Conservation (phyloP, 2,797 vertebrate species). For the Xenops minutus region DNA sequence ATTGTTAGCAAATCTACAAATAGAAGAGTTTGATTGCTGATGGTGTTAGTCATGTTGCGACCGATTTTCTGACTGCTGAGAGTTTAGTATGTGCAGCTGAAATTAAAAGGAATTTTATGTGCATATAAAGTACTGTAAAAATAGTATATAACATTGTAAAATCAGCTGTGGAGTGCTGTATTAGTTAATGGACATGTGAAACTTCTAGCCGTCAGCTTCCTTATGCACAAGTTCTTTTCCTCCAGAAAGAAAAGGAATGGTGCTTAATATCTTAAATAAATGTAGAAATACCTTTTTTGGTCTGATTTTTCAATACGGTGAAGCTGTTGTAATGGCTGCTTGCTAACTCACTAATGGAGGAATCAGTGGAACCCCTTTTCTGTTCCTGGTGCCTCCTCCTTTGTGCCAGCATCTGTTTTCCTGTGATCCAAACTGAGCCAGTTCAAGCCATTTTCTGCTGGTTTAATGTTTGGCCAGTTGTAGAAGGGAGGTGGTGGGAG, state of each 20-base stretch:
- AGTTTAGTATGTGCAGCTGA: conserved; percentile 47
- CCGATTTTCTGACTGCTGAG: conserved; percentile 23
- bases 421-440: not conserved
- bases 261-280: conserved; percentile 63
- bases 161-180: conserved; percentile 56
- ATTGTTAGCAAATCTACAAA: conserved; percentile 25
- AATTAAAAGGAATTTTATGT: conserved; percentile 46
- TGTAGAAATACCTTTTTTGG: conserved; percentile 45
- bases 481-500: not conserved
- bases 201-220: conserved; percentile 47
- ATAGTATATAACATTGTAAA: conserved; percentile 54
- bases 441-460: not conserved
- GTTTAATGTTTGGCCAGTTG: not conserved
- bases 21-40: conserved; percentile 39
- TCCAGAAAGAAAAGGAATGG: conserved; percentile 57
- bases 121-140: conserved; percentile 63
- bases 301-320: conserved; percentile 36
- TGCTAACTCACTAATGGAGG: not conserved
- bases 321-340: not conserved
- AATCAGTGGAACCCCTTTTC: not conserved
- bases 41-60: conserved; percentile 44
- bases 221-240: conserved; percentile 50
- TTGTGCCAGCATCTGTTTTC: not conserved
- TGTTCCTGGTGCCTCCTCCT: not conserved
- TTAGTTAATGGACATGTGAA: conserved; percentile 42